A percentile compares a stretch with the other conserved stretches of the same genome.
phyloP scores from a whole-genome alignment of 2,113 vertebrate species.

The Gymnarchus niloticus region DNA sequence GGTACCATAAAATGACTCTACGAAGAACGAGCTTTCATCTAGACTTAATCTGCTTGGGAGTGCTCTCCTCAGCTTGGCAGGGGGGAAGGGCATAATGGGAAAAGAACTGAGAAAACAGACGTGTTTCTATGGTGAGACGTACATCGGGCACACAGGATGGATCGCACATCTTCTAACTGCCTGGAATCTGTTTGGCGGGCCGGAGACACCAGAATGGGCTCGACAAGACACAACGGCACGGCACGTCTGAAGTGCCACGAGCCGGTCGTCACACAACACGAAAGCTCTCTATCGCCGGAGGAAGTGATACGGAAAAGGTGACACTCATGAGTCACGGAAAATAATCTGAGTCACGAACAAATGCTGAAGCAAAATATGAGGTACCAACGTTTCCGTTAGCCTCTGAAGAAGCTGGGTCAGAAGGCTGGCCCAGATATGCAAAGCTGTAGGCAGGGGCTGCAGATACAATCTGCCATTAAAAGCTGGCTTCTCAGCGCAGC shows the following conservation, averaged over 20 bases:
- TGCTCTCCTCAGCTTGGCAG: background rate
- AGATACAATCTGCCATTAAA: no score
- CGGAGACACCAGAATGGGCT: background rate
- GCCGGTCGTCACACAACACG: background rate
- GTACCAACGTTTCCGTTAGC: background rate
- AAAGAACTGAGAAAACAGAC: no score
- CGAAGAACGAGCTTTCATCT: background rate
- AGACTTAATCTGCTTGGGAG: slow-evolving; percentile 25
- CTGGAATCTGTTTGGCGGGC: background rate
- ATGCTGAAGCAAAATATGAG: background rate
- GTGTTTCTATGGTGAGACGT: no score
- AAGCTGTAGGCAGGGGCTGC: no score
- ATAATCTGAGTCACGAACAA: slow-evolving; percentile 4
- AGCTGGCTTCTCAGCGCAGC: background rate
- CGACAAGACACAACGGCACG: background rate
- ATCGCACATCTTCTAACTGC: background rate
- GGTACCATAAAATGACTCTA: background rate
- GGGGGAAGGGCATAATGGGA: no score
- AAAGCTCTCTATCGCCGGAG: background rate
- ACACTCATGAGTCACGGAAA: slow-evolving; percentile 5
- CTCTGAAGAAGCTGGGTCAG: background rate
- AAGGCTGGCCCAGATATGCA: no score
- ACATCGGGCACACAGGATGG: no score
- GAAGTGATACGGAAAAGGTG: background rate
- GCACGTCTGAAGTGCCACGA: background rate